Percentiles rank a stretch among this genome's conserved stretches.
Evolutionary conservation across 1,140 invertebrate genomes (phyloP).

Genomic region (Chymomyza costata): DNA sequence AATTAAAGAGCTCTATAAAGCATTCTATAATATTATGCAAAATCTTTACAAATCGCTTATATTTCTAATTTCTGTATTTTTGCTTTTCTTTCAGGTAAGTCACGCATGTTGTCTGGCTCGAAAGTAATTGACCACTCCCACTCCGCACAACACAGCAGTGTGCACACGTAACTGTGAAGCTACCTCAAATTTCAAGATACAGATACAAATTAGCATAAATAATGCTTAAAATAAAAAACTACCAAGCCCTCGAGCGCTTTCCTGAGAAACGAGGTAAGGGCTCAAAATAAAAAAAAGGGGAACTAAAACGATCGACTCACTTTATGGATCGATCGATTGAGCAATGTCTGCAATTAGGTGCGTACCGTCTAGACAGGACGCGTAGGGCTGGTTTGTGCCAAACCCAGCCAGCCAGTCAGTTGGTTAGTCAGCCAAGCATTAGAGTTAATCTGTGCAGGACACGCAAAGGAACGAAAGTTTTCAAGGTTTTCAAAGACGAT

Average conservation of each 20-base stretch:
- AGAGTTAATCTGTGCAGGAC: conserved; percentile 59
- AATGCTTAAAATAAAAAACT: no score
- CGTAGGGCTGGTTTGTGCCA: no score
- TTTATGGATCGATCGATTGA: conserved; percentile 46
- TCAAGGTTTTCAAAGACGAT: conserved; percentile 46
- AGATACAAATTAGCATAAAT: conserved; percentile 54
- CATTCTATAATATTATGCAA: no score
- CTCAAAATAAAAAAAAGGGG: not conserved
- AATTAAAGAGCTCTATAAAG: no score
- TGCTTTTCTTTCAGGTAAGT: no score
- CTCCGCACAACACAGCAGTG: conserved; percentile 10
- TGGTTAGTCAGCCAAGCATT: not conserved
- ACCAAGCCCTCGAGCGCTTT: conserved; percentile 46
- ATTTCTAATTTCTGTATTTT: no score
- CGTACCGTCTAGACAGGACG: conserved; percentile 57
- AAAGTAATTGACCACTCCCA: not conserved
- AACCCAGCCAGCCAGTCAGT: conserved; percentile 17
- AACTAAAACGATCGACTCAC: conserved; percentile 7
- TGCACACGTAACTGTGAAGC: not conserved
- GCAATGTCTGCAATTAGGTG: conserved; percentile 64
- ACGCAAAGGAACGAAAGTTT: conserved; percentile 45
- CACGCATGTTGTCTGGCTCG: no score
- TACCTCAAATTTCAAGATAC: conserved; percentile 37
- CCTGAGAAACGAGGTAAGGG: conserved; percentile 32
- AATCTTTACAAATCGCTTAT: no score